Evolutionary conservation across 2,888 invertebrate genomes (phyloP).

Genomic region (Coleophora deauratella): DNA sequence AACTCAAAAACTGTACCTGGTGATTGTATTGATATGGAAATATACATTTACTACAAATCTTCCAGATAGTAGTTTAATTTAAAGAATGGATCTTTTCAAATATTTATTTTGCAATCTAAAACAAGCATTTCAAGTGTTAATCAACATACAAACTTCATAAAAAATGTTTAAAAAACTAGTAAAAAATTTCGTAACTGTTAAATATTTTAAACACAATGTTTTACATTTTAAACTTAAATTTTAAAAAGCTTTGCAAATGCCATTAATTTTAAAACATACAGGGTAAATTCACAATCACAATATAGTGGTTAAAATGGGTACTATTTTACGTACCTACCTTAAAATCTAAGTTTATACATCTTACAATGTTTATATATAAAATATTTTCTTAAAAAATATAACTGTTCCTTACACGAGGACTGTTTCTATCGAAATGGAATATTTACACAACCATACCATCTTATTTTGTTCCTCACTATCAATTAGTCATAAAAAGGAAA

Average conservation of each 20-base stretch:
- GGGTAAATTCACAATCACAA: constrained; percentile 16
- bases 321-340: constrained; percentile 14
- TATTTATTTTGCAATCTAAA: constrained; percentile 59
- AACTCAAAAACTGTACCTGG: constrained; percentile 71
- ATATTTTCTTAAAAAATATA: constrained; percentile 56
- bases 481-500: too few species aligned
- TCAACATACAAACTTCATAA: constrained; percentile 34
- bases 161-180: constrained; percentile 26
- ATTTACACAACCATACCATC: constrained; percentile 54
- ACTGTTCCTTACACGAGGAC: constrained; percentile 32
- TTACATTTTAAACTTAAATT: constrained; percentile 48
- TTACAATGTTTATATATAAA: constrained; percentile 30
- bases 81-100: constrained; percentile 6
- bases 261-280: constrained; percentile 21
- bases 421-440: constrained; percentile 44
- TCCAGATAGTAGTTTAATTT: constrained; percentile 51
- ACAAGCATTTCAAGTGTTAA: constrained; percentile 40
- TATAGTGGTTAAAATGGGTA: constrained; percentile 23
- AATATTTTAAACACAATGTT: constrained; percentile 41
- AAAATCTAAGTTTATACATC: constrained; percentile 13
- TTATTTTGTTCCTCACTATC: background rate
- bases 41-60: constrained; percentile 74
- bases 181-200: constrained; percentile 11
- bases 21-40: constrained; percentile 70
- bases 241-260: constrained; percentile 8